Evolutionary conservation across 2,113 vertebrate species (phyloP).

Genomic region (Ahaetulla prasina): DNA sequence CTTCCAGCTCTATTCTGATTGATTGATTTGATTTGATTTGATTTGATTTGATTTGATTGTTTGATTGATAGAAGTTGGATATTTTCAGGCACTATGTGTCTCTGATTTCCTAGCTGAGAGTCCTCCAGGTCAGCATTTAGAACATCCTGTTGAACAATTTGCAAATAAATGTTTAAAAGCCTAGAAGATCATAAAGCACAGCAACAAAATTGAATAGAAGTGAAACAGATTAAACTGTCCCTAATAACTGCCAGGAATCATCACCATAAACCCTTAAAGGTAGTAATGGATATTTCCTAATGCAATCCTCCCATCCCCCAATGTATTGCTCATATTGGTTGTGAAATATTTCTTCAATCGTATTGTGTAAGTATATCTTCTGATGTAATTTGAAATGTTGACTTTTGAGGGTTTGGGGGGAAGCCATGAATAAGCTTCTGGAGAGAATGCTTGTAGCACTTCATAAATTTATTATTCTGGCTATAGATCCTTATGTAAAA

Average conservation of each 20-base stretch:
- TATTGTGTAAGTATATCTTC: not conserved
- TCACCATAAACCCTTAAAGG: not conserved
- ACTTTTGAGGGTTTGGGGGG: not conserved
- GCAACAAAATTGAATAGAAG: not conserved
- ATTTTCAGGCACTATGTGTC: not conserved
- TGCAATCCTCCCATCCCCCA: not conserved
- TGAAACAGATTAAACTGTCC: not conserved
- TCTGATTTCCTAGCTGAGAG: not conserved
- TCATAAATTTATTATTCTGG: not conserved
- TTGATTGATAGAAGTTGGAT: not conserved
- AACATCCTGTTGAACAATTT: not conserved
- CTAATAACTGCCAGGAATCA: not conserved
- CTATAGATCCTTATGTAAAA: not conserved
- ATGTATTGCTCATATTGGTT: not conserved
- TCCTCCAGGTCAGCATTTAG: not conserved
- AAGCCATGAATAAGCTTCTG: not conserved
- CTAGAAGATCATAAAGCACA: not conserved
- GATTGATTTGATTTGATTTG: too few species aligned
- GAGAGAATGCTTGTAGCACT: not conserved
- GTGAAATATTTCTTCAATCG: not conserved
- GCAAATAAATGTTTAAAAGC: not conserved
- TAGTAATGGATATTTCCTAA: not conserved
- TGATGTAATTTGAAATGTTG: not conserved
- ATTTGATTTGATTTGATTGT: too few species aligned
- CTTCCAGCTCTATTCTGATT: too few species aligned